A percentile compares a stretch with the other conserved stretches of the same genome.
phyloP scores from a whole-genome alignment of 2,888 invertebrate species.

The Drepanosiphum platanoidis region DNA sequence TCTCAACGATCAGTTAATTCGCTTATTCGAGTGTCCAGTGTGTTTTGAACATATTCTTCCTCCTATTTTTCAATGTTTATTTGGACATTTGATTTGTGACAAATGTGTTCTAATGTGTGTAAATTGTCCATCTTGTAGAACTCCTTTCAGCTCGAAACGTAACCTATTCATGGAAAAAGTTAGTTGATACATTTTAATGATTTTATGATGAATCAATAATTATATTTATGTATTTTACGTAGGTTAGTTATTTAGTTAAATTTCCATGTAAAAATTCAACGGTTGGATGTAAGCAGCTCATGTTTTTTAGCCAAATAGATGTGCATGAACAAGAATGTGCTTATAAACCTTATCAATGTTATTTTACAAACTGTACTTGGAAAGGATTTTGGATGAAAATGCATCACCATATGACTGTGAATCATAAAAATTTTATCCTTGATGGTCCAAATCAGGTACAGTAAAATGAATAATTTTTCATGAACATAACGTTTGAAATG shows the following conservation, averaged over 20 bases:
- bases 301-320: conserved; percentile 68
- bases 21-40: conserved; percentile 73
- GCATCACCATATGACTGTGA: conserved; percentile 64
- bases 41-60: conserved; percentile 74
- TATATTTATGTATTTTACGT: conserved; percentile 34
- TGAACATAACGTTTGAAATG: neutral
- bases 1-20: conserved; percentile 67
- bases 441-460: conserved; percentile 63
- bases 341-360: conserved; percentile 70
- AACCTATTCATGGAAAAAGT: conserved; percentile 72
- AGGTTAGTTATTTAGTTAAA: conserved; percentile 71
- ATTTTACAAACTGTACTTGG: conserved; percentile 68
- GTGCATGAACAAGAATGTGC: conserved; percentile 70
- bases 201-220: neutral
- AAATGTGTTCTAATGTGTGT: conserved; percentile 71
- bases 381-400: conserved; percentile 64
- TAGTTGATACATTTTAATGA: conserved; percentile 17
- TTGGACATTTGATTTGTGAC: conserved; percentile 74
- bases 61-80: conserved; percentile 74
- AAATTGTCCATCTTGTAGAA: conserved; percentile 73
- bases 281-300: conserved; percentile 69
- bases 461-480: neutral
- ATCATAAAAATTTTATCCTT: conserved; percentile 64
- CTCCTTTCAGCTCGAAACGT: conserved; percentile 68
- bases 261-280: conserved; percentile 70